A percentile compares a stretch with the other conserved stretches of the same genome.
Conservation (phyloP, 2,888 invertebrate genomes). For the Cybosia mesomella region DNA sequence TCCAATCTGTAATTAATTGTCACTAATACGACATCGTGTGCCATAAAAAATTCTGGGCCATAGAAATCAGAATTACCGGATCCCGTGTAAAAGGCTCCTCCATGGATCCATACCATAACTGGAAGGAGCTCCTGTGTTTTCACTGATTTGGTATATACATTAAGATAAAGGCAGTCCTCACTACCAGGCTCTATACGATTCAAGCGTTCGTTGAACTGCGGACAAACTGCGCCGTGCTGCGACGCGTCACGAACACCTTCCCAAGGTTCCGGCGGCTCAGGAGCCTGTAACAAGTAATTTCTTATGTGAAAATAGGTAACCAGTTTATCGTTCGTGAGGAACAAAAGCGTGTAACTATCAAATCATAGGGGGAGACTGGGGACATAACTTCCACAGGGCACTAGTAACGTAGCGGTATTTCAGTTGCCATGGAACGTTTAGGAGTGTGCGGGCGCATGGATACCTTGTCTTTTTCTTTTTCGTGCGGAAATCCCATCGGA, state of each 20-base stretch:
- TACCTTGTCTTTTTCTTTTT: too few species aligned
- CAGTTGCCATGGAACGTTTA: too few species aligned
- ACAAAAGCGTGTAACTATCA: too few species aligned
- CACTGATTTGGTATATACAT: constrained; percentile 86
- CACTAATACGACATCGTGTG: constrained; percentile 75
- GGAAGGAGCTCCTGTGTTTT: constrained; percentile 61
- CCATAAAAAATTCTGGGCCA: constrained; percentile 82
- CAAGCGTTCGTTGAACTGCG: constrained; percentile 80
- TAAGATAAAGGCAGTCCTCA: constrained; percentile 90
- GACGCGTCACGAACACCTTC: constrained; percentile 73
- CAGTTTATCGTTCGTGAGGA: too few species aligned
- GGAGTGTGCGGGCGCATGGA: too few species aligned
- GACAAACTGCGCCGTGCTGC: constrained; percentile 77
- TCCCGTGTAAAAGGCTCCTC: constrained; percentile 83
- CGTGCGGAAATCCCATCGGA: too few species aligned
- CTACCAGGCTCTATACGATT: constrained; percentile 84
- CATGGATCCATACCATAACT: constrained; percentile 84
- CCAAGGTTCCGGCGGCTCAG: constrained; percentile 77
- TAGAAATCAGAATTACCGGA: constrained; percentile 82
- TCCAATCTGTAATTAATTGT: constrained; percentile 83
- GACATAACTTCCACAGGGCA: too few species aligned
- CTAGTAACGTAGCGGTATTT: too few species aligned
- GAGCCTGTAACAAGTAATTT: constrained; percentile 64
- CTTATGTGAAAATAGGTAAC: not conserved
- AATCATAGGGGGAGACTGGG: too few species aligned